Base-by-base conservation (phyloP, 2,113 vertebrate genomes). In the Osmerus eperlanus region DNA sequence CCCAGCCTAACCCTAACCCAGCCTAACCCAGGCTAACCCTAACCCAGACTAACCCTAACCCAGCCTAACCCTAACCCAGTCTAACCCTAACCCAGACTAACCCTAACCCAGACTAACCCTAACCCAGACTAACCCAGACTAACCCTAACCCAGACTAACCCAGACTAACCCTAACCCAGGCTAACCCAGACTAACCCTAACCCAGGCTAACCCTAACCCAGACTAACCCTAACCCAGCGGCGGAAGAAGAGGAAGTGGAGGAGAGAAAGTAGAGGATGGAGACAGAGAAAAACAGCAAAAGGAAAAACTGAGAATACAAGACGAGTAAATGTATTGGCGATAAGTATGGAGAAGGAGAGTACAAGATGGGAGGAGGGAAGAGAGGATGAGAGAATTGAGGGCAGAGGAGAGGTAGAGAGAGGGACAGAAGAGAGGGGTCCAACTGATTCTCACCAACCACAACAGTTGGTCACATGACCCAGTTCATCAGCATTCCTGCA, bases 401-500 rank as follows among this genome's bases (percentile, higher is more conserved):
- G 12, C 53, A 73, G 81, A 83, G 67, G 73, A 84, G 79, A 23
- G 63, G 52, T 67, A 80, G 83, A 75, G 65, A 79, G 68, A 15
- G 71, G 70, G 65, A 59, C 67, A 59, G 18, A 32, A 52, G 9
- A n/a, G 11, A 21, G 47, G 56, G 4, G 55, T 8, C 16, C 56
- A 59, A n/a, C n/a, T 59, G 1, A 59, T n/a, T n/a, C 56, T 21
- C 19, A 59, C 56, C 16, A 8, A 19, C n/a, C n/a, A 59, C 3
- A n/a, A 59, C 18, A 59, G 14, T 18, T 55, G 54, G 15, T 59
- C 8, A 59, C n/a, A n/a, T 19, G 15, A n/a, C 15, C 56, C 12
- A 59, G 15, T 59, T 8, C n/a, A 9, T 59, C 56, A 59, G 56
- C 56, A 59, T 16, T 19, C 56, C 56, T 18, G 56, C 56, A 59